Conservation (phyloP, 2,113 vertebrate genomes). For the Monopterus albus region DNA sequence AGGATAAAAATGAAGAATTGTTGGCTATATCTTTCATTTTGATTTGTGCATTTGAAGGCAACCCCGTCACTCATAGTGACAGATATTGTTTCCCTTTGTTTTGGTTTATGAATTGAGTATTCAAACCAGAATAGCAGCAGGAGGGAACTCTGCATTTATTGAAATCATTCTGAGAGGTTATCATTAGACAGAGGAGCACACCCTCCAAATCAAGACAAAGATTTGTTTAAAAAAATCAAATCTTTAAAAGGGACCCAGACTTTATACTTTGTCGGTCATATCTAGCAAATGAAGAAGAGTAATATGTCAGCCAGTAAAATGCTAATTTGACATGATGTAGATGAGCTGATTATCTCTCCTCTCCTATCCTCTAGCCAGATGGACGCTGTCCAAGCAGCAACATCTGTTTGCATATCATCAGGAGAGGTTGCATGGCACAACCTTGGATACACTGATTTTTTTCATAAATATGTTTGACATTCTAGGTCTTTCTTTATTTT, state of each 20-base stretch:
- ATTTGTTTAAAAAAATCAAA: not conserved
- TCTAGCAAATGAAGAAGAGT: not conserved
- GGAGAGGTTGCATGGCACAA: slow-evolving; percentile 52
- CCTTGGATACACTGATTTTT: slow-evolving; percentile 53
- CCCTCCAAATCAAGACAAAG: slow-evolving; percentile 22
- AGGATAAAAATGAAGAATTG: slow-evolving; percentile 58
- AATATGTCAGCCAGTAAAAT: not conserved
- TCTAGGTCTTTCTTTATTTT: too few species aligned
- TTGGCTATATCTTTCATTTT: slow-evolving; percentile 66
- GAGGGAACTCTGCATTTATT: slow-evolving; percentile 40
- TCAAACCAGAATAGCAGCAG: slow-evolving; percentile 68
- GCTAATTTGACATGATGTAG: slow-evolving; percentile 10
- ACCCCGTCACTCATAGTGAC: slow-evolving; percentile 68
- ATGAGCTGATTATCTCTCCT: not conserved
- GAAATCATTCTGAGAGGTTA: slow-evolving; percentile 62
- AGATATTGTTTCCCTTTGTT: slow-evolving; percentile 72
- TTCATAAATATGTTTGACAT: too few species aligned
- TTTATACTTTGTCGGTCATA: slow-evolving; percentile 1
- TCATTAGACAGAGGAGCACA: slow-evolving; percentile 52
- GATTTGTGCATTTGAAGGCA: slow-evolving; percentile 52
- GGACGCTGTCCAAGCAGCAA: slow-evolving; percentile 53
- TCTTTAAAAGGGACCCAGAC: slow-evolving; percentile 13
- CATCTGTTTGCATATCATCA: slow-evolving; percentile 70
- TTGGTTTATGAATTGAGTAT: slow-evolving; percentile 60
- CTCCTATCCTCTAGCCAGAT: slow-evolving; percentile 28